These are phyloP conservation scores for Rhombomys opimus DNA, from an alignment of 2,113 vertebrate species.

Conservation along the genomic window DNA sequence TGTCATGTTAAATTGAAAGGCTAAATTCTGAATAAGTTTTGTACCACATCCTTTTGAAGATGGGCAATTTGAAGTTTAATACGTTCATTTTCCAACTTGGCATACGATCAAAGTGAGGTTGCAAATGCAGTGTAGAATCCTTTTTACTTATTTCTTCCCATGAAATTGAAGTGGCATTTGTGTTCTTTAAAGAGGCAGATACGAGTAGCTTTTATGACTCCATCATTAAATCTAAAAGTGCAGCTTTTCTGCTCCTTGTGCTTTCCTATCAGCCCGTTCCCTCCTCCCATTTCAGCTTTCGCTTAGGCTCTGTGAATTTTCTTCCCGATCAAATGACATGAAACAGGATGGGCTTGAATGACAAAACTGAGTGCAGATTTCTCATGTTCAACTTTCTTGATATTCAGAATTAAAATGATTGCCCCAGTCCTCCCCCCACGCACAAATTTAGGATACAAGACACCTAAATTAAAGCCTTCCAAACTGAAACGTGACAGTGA, in stretches of 20 bases:
- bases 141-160: conserved; percentile 28
- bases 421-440: neutral
- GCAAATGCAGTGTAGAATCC: neutral
- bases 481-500: neutral
- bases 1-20: neutral
- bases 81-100: neutral
- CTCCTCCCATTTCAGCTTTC: neutral
- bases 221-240: conserved; percentile 24
- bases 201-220: conserved; percentile 13
- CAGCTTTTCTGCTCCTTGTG: neutral
- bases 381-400: conserved; percentile 24
- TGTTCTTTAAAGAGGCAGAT: conserved; percentile 50
- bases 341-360: neutral
- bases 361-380: neutral
- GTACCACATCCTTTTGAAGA: neutral
- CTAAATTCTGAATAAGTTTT: neutral
- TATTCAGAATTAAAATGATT: conserved; percentile 24
- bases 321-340: neutral
- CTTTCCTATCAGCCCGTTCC: neutral
- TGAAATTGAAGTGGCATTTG: conserved; percentile 54
- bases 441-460: neutral
- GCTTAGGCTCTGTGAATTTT: neutral
- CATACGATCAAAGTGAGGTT: neutral
- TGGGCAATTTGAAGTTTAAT: neutral
- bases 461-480: neutral